Evolutionary conservation across 2,113 vertebrate genomes (phyloP).

Genomic region (Prionailurus bengalensis): DNA sequence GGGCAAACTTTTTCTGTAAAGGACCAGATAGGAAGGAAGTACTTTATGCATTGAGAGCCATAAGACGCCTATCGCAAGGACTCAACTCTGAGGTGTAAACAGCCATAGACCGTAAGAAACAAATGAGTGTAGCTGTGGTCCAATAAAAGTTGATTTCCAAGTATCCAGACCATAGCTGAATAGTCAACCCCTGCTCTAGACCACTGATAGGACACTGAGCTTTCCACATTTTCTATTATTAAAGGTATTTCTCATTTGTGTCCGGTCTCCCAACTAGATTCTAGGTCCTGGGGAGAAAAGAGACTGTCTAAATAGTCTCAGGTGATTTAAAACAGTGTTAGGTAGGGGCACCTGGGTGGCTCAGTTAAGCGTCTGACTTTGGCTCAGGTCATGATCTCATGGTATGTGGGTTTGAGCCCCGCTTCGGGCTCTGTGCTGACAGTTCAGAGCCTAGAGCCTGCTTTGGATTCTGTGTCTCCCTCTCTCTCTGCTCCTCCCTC

Average conservation of each 20-base stretch:
- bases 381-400: neutral
- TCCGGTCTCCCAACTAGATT: neutral
- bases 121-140: neutral
- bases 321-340: neutral
- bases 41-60: neutral
- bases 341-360: neutral
- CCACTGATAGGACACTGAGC: neutral
- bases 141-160: neutral
- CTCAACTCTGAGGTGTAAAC: neutral
- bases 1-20: neutral
- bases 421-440: rapidly evolving
- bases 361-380: neutral
- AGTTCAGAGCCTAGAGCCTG: neutral
- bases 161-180: neutral
- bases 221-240: neutral
- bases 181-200: neutral
- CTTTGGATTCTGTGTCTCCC: neutral
- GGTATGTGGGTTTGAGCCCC: neutral
- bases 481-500: neutral
- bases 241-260: neutral
- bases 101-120: neutral
- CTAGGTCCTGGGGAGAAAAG: neutral
- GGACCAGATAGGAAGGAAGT: neutral
- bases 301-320: neutral
- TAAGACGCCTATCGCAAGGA: neutral